phyloP scores from a whole-genome alignment of 2,797 vertebrate genomes.

The Sus cebifrons region DNA sequence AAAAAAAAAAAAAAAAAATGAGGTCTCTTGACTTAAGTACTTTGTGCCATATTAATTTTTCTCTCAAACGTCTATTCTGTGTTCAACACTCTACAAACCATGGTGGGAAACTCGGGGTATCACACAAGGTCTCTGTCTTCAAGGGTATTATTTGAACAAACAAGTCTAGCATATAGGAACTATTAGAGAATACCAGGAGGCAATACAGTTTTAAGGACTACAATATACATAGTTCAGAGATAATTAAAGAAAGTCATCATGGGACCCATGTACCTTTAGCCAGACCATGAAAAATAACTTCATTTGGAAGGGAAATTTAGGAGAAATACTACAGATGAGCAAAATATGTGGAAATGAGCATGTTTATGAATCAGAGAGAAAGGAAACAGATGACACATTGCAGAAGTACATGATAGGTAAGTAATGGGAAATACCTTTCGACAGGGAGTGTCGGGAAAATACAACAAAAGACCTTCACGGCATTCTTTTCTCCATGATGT shows the following conservation, averaged over 20 bases:
- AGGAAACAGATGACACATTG: not conserved
- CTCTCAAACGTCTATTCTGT: not conserved
- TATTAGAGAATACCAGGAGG: not conserved
- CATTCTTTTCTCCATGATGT: not conserved
- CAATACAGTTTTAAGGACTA: not conserved
- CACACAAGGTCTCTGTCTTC: not conserved
- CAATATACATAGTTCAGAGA: not conserved
- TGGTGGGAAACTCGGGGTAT: not conserved
- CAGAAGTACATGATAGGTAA: not conserved
- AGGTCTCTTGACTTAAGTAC: not conserved
- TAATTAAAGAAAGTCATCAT: not conserved
- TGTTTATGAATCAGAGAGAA: not conserved
- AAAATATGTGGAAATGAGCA: not conserved
- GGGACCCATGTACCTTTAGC: not conserved
- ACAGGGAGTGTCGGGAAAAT: not conserved
- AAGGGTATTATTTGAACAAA: not conserved
- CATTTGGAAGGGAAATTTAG: not conserved
- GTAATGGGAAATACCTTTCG: not conserved
- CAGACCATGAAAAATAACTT: not conserved
- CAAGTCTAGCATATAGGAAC: not conserved
- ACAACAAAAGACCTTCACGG: not conserved
- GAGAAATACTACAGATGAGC: not conserved
- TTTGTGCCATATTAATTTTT: slow-evolving; percentile 27
- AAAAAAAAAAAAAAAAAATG: not conserved
- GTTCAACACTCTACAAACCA: not conserved